These are phyloP conservation scores for Dysmachus trigonus DNA, from an alignment of 2,888 invertebrate species.

Conservation along the genomic window DNA sequence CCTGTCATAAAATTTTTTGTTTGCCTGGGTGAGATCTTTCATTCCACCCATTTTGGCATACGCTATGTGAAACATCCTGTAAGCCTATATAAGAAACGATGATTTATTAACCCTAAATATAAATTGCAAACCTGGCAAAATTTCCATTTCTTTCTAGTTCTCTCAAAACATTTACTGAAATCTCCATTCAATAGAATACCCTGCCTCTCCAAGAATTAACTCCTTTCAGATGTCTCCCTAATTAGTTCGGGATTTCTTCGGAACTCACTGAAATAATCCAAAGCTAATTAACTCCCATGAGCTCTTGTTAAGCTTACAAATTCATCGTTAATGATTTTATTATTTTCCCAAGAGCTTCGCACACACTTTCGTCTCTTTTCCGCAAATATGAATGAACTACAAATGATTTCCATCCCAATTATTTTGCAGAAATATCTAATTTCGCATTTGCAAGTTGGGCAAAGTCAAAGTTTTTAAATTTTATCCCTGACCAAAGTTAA, in stretches of 20 bases:
- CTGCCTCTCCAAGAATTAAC: background rate
- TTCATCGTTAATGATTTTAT: background rate
- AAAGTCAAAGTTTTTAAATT: background rate
- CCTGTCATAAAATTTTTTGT: too few species aligned
- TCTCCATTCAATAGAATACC: background rate
- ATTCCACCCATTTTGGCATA: too few species aligned
- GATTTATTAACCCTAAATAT: background rate
- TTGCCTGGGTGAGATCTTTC: too few species aligned
- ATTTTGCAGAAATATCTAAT: background rate
- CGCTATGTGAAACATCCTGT: too few species aligned
- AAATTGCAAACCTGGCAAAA: background rate
- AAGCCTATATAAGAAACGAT: too few species aligned
- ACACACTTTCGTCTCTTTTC: background rate
- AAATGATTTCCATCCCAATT: background rate
- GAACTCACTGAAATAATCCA: background rate
- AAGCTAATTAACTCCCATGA: background rate
- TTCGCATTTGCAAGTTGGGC: background rate
- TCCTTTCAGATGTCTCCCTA: background rate
- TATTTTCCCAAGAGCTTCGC: background rate
- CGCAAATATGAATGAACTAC: background rate
- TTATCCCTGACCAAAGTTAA: background rate
- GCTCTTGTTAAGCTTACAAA: background rate
- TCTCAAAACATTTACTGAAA: background rate
- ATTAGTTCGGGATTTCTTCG: background rate
- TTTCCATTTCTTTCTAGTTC: background rate